Evolutionary conservation across 2,113 vertebrate genomes (phyloP).

Genomic region (Bothrops jararaca): DNA sequence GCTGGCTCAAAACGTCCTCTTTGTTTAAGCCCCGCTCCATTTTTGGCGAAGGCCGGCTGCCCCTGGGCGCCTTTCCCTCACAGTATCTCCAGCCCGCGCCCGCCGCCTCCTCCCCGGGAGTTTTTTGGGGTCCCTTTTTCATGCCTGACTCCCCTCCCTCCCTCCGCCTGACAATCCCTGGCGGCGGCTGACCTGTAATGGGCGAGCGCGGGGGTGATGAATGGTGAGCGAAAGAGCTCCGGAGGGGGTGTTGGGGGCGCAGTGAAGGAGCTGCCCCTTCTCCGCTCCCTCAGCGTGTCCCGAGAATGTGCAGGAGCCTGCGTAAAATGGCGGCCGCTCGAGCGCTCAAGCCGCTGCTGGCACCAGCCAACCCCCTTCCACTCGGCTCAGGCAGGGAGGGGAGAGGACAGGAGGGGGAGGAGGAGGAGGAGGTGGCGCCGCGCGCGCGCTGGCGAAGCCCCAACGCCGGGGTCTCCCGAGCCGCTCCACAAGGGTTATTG

Average conservation of each 20-base stretch:
- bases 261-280: slow-evolving; percentile 73
- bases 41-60: too few species aligned
- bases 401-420: not conserved
- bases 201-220: slow-evolving; percentile 1
- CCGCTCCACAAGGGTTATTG: slow-evolving; percentile 69
- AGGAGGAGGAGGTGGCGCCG: not conserved
- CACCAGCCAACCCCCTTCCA: slow-evolving; percentile 71
- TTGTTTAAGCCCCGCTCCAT: slow-evolving; percentile 3
- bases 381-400: slow-evolving; percentile 34
- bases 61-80: not conserved
- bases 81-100: not conserved
- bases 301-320: slow-evolving; percentile 77
- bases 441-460: slow-evolving; percentile 45
- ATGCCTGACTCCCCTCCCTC: slow-evolving; percentile 7
- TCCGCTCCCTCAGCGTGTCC: slow-evolving; percentile 79
- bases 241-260: slow-evolving; percentile 61
- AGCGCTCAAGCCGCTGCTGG: slow-evolving; percentile 76
- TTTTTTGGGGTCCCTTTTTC: not conserved
- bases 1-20: not conserved
- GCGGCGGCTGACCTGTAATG: slow-evolving; percentile 16
- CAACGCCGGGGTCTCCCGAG: slow-evolving; percentile 78
- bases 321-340: slow-evolving; percentile 92
- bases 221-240: slow-evolving; percentile 45
- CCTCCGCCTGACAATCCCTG: slow-evolving; percentile 16
- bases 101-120: not conserved